These are phyloP conservation scores for Falco novaeseelandiae DNA, from an alignment of 2,797 vertebrate genomes.

Conservation along the genomic window DNA sequence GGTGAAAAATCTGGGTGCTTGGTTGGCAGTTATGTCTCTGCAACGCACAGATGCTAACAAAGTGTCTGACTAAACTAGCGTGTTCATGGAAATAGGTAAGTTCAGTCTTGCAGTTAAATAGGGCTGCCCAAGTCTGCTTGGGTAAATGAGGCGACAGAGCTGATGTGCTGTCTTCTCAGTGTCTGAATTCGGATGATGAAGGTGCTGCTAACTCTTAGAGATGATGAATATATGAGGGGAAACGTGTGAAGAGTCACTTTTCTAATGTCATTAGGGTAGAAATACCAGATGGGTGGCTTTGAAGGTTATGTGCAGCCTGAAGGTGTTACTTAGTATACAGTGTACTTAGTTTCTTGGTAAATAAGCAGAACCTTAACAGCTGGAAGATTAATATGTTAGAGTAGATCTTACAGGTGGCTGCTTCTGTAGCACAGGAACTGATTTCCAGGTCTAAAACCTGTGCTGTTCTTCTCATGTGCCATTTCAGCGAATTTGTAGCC, in stretches of 20 bases:
- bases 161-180: neutral
- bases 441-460: neutral
- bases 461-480: neutral
- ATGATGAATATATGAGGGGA: neutral
- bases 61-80: neutral
- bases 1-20: neutral
- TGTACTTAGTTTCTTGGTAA: neutral
- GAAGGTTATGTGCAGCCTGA: neutral
- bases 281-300: neutral
- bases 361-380: neutral
- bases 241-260: neutral
- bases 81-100: neutral
- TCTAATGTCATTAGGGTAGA: neutral
- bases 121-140: neutral
- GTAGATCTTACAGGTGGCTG: neutral
- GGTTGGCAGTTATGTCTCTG: neutral
- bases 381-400: neutral
- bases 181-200: neutral
- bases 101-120: neutral
- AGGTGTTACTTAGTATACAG: neutral
- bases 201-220: neutral
- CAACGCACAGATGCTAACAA: neutral
- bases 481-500: conserved; percentile 94
- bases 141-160: neutral
- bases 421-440: neutral